Conservation (phyloP, 2,888 invertebrate species). For the Cactoblastis cactorum region DNA sequence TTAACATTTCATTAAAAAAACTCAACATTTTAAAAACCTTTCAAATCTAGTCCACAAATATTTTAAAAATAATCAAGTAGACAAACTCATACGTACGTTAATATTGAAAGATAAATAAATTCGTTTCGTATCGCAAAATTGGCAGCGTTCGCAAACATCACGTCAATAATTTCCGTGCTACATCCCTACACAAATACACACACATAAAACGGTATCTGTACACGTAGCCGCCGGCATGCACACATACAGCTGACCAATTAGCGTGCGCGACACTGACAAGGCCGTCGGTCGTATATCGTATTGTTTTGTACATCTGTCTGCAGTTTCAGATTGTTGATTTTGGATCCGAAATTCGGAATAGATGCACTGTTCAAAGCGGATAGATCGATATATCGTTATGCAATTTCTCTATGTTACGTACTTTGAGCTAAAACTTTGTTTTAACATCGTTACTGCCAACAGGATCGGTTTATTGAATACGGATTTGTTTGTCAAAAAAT, state of each 20-base stretch:
- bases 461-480: too few relatives aligned
- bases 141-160: background rate
- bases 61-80: background rate
- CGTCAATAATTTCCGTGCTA: background rate
- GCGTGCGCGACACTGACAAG: background rate
- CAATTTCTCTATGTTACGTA: background rate
- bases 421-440: too few relatives aligned
- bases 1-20: too few relatives aligned
- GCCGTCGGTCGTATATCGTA: background rate
- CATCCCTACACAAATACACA: conserved; percentile 4
- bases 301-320: conserved; percentile 4
- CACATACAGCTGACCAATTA: conserved; percentile 6
- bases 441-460: too few relatives aligned
- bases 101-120: background rate
- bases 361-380: background rate
- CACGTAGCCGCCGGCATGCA: background rate
- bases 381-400: background rate
- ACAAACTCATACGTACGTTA: background rate
- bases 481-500: too few relatives aligned
- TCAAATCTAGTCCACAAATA: too few relatives aligned
- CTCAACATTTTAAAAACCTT: too few relatives aligned
- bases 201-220: background rate
- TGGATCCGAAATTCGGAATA: background rate
- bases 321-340: background rate
- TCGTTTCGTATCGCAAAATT: background rate